Conservation (phyloP, 2,888 invertebrate species). For the Dyspetes luteomarginatus region DNA sequence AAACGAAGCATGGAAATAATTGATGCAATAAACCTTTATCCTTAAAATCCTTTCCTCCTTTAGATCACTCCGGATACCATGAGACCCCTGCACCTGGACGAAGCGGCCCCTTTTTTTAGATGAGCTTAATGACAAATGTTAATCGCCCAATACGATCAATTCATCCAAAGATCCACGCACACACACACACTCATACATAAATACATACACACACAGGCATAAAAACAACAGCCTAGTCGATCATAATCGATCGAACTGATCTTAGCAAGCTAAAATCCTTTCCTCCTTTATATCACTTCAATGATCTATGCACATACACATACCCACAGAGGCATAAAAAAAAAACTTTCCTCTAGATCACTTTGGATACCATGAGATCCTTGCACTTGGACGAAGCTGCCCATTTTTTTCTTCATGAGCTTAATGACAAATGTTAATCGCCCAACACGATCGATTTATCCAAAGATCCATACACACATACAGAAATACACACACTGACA, state of each 20-base stretch:
- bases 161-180: not conserved
- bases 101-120: slow-evolving; percentile 63
- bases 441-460: slow-evolving; percentile 25
- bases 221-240: slow-evolving; percentile 18
- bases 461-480: not conserved
- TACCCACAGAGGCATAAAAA: no score
- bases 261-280: no score
- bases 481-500: not conserved
- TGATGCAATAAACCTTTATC: slow-evolving; percentile 48
- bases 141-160: slow-evolving; percentile 30
- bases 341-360: slow-evolving; percentile 64
- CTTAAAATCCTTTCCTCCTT: no score
- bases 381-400: slow-evolving; percentile 64
- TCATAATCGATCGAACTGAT: slow-evolving; percentile 30
- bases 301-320: no score
- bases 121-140: slow-evolving; percentile 67
- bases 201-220: not conserved
- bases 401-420: slow-evolving; percentile 64
- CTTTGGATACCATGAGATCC: slow-evolving; percentile 59
- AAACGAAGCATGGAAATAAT: slow-evolving; percentile 4
- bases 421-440: slow-evolving; percentile 65
- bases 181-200: no score
- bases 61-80: slow-evolving; percentile 63
- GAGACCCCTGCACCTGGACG: slow-evolving; percentile 66
- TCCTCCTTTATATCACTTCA: no score